phyloP scores from a whole-genome alignment of 2,888 invertebrate genomes.

The Drosophila meridiana region DNA sequence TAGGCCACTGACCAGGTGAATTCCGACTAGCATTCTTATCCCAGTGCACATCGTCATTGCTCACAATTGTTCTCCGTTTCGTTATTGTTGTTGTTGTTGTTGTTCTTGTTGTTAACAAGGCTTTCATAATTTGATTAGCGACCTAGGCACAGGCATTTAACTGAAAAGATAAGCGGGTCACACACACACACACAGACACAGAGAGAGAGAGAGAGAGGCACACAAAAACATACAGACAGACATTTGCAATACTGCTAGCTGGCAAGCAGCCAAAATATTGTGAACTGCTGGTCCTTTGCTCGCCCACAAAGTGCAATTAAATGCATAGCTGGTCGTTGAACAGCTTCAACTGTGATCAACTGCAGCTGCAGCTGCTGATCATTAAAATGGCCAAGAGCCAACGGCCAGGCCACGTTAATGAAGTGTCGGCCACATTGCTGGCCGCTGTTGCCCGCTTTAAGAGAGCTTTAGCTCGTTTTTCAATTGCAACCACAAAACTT shows the following conservation, averaged over 20 bases:
- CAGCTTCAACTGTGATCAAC: conserved; percentile 47
- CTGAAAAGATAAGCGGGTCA: conserved; percentile 69
- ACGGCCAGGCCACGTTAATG: conserved; percentile 52
- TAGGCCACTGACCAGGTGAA: conserved; percentile 47
- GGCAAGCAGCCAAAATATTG: conserved; percentile 52
- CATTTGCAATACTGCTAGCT: conserved; percentile 29
- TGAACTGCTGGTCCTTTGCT: conserved; percentile 17
- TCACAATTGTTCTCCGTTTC: conserved; percentile 21
- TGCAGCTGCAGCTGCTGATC: conserved; percentile 44
- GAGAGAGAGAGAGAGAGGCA: conserved; percentile 11
- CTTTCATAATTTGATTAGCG: conserved; percentile 76
- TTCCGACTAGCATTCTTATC: conserved; percentile 34
- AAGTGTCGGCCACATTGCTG: conserved; percentile 56
- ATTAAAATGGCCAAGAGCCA: conserved; percentile 41
- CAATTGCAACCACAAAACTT: conserved; percentile 55
- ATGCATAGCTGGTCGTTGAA: conserved; percentile 45
- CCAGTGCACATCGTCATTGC: conserved; percentile 50
- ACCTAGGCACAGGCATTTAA: conserved; percentile 72
- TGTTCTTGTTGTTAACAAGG: conserved; percentile 52
- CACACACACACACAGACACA: conserved; percentile 25
- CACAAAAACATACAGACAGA: conserved; percentile 20
- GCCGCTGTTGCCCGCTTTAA: conserved; percentile 25
- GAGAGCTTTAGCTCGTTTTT: conserved; percentile 38
- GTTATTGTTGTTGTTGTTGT: conserved; percentile 13
- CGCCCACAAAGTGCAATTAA: conserved; percentile 47